Evolutionary conservation across 2,113 vertebrate genomes (phyloP), one percentile per base, ranked within the genome.

Genomic region (Proteles cristata): DNA sequence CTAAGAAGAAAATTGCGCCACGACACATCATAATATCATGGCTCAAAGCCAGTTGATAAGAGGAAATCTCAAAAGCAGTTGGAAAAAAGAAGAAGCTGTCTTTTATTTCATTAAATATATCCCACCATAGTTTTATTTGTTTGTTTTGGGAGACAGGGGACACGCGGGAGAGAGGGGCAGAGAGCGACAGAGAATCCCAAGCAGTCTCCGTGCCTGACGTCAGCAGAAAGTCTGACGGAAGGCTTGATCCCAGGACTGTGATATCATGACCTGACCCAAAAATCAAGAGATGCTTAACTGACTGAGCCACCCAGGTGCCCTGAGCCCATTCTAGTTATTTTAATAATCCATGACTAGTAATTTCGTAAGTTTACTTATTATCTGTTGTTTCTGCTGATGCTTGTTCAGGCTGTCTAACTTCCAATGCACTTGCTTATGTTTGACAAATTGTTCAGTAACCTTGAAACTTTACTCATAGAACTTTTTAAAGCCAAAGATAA

Each of bases 391-490:
- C 80, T 76, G 50, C 58, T 86, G 81, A 90, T 87, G 93, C 31
- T 88, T 88, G 35, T 35, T 73, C 73, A 79, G 15, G 68, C 39
- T 84, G 63, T 83, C 69, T 96, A 79, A 90, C 73, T 88, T 65
- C 50, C 48, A 71, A 33, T 69, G 28, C 9, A 82, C 4, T 81
- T 95, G 68, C 7, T 77, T 82, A 69, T 76, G 16, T 96, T 65
- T 93, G 35, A 79, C n/a, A 96, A 81, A 86, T 95, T 87, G 91
- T 79, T 93, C 69, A 95, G 0, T 84, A 45, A 93, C 35, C 55
- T 95, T 69, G 66, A 92, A 96, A 50, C 35, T 96, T 89, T 39
- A 94, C 19, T 58, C 31, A 2, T 21, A 80, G 66, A 25, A 86
- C 23, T 50, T 65, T 65, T 73, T 79, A 21, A 95, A 69, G 39